These are phyloP conservation scores for Coenonympha arcania DNA, from an alignment of 2,888 invertebrate genomes.

Conservation along the genomic window DNA sequence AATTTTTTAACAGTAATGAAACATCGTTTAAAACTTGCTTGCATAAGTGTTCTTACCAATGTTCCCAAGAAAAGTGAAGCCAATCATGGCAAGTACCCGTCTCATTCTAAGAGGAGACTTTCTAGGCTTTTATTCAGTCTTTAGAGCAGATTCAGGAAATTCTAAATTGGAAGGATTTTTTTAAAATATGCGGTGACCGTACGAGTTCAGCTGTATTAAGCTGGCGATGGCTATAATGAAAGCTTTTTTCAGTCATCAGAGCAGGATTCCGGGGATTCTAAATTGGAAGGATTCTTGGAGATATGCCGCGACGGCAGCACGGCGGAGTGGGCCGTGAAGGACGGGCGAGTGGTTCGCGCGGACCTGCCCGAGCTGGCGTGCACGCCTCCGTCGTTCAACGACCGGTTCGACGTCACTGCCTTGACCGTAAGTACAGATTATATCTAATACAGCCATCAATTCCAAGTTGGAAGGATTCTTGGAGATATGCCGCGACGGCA, in stretches of 20 bases:
- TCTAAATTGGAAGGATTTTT: no score
- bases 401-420: constrained; percentile 37
- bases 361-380: constrained; percentile 76
- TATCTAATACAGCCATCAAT: constrained; percentile 45
- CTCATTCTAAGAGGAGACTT: no score
- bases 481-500: constrained; percentile 76
- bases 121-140: no score
- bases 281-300: constrained; percentile 67
- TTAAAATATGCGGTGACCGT: no score
- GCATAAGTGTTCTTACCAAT: no score
- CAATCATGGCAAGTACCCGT: no score
- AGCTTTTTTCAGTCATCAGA: constrained; percentile 44
- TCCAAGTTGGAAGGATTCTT: constrained; percentile 56
- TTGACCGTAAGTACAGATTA: constrained; percentile 55
- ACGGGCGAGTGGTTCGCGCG: constrained; percentile 66
- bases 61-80: no score
- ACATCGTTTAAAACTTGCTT: no score
- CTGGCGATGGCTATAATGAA: no score
- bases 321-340: constrained; percentile 75
- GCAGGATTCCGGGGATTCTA: constrained; percentile 36
- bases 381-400: constrained; percentile 74
- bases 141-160: no score
- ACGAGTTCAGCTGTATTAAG: no score
- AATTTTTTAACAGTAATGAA: no score
- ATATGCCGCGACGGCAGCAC: constrained; percentile 75